phyloP scores from a whole-genome alignment of 2,888 invertebrate genomes.

The Caenorhabditis uteleia region DNA sequence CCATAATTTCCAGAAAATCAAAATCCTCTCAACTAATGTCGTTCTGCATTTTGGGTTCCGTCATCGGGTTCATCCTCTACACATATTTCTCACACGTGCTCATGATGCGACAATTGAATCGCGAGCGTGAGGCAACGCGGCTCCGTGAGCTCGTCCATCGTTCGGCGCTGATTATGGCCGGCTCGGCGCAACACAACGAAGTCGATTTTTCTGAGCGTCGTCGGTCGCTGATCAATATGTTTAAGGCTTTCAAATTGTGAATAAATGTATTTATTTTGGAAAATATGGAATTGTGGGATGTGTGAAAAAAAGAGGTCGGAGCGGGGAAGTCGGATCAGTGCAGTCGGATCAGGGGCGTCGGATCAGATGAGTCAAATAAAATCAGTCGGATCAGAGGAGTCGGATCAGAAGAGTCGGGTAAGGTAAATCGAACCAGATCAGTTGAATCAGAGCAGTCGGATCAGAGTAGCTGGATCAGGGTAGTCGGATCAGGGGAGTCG shows the following conservation, averaged over 20 bases:
- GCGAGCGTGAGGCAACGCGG: conserved; percentile 34
- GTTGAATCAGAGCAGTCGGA: too few relatives aligned
- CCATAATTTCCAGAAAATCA: conserved; percentile 34
- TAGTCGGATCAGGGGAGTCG: too few relatives aligned
- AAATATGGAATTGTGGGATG: too few relatives aligned
- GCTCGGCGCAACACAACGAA: conserved; percentile 36
- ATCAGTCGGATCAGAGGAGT: too few relatives aligned
- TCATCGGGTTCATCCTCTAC: conserved; percentile 57
- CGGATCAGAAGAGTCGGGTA: too few relatives aligned
- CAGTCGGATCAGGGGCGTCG: too few relatives aligned
- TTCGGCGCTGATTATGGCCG: conserved; percentile 56
- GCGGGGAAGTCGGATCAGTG: too few relatives aligned
- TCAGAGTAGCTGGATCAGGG: too few relatives aligned
- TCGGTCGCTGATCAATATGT: conserved; percentile 55
- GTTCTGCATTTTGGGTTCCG: conserved; percentile 54
- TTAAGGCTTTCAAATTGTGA: conserved; percentile 51
- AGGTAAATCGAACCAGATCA: too few relatives aligned
- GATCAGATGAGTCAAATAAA: too few relatives aligned
- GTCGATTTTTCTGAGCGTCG: conserved; percentile 36
- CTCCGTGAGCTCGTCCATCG: conserved; percentile 42
- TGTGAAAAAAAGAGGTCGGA: too few relatives aligned
- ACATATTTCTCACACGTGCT: conserved; percentile 56
- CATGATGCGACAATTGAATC: conserved; percentile 41
- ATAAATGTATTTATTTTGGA: too few relatives aligned
- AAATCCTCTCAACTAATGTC: conserved; percentile 53